Evolutionary conservation across 2,888 invertebrate genomes (phyloP).

Genomic region (Vanessa cardui): DNA sequence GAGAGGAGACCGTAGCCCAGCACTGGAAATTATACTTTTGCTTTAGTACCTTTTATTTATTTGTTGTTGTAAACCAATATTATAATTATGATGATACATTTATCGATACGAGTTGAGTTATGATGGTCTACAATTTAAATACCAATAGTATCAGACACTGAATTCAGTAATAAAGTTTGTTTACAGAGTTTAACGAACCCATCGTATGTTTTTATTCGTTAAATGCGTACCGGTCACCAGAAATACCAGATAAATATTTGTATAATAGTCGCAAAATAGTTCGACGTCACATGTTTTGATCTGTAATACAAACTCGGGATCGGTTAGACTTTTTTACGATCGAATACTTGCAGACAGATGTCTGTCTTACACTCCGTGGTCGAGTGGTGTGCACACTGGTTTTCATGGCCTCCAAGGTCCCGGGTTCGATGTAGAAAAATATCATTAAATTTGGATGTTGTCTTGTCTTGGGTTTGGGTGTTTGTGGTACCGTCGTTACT

Average conservation of each 20-base stretch:
- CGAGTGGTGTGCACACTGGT: too few species aligned
- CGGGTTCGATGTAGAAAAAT: too few species aligned
- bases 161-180: neutral
- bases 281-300: constrained; percentile 13
- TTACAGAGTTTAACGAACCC: constrained; percentile 56
- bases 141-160: too few species aligned
- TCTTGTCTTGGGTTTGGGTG: too few species aligned
- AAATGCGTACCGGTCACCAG: constrained; percentile 54
- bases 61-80: neutral
- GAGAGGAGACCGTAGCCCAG: too few species aligned
- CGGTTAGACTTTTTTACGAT: neutral
- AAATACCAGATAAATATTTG: constrained; percentile 67
- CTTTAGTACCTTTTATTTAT: too few species aligned
- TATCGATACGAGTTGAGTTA: neutral
- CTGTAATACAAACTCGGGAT: neutral
- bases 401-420: too few species aligned
- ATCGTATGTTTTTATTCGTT: constrained; percentile 48
- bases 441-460: too few species aligned
- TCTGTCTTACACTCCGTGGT: too few species aligned
- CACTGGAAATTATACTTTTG: too few species aligned
- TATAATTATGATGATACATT: neutral
- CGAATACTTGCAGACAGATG: neutral
- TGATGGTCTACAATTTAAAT: neutral
- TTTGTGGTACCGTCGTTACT: too few species aligned
- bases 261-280: constrained; percentile 40